These are phyloP conservation scores for Progne subis DNA, from an alignment of 2,113 vertebrate species.

Conservation along the genomic window DNA sequence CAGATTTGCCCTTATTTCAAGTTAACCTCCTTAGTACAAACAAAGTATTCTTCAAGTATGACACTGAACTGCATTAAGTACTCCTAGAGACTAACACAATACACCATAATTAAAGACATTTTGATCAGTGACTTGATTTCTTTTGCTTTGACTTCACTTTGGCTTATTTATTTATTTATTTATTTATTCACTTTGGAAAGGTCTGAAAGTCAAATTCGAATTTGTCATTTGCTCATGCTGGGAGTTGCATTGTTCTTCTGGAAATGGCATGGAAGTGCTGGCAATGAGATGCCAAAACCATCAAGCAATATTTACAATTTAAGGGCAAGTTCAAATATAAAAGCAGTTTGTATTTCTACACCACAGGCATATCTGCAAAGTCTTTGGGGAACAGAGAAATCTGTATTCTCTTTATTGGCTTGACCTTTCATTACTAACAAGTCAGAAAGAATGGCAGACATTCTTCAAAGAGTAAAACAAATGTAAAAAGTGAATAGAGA, in stretches of 20 bases:
- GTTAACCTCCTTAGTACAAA: not conserved
- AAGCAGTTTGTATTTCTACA: constrained; percentile 18
- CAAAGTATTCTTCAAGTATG: not conserved
- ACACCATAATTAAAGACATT: not conserved
- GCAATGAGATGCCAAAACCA: constrained; percentile 29
- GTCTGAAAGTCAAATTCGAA: constrained; percentile 26
- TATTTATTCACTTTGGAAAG: not conserved
- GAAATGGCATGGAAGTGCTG: not conserved
- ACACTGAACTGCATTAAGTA: not conserved
- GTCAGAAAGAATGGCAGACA: not conserved
- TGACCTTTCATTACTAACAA: not conserved
- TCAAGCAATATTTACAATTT: constrained; percentile 17
- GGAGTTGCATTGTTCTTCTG: constrained; percentile 11
- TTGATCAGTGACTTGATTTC: not conserved
- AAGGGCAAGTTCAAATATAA: constrained; percentile 8
- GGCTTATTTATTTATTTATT: constrained; percentile 9
- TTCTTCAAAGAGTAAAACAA: not conserved
- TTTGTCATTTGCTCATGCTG: constrained; percentile 32
- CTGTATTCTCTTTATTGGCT: not conserved
- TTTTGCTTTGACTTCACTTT: not conserved
- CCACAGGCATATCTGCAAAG: not conserved
- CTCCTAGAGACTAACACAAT: not conserved
- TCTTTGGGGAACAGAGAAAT: constrained; percentile 3
- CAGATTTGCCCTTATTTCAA: not conserved
- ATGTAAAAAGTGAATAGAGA: not conserved